These are phyloP conservation scores for Tyto alba DNA, from an alignment of 2,113 vertebrate species.

Conservation along the genomic window DNA sequence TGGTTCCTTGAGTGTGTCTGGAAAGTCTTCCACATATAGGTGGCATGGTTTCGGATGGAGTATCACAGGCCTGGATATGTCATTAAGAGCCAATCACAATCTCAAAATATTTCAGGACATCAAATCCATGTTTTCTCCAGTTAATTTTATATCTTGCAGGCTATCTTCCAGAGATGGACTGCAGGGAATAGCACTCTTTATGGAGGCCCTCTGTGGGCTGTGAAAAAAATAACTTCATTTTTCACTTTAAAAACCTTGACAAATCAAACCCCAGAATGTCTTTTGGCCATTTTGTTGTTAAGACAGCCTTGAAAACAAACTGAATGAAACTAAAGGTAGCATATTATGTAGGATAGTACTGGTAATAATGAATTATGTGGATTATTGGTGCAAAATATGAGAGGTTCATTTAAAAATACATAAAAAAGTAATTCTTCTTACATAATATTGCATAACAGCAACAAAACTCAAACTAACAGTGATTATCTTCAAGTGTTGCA, in stretches of 20 bases:
- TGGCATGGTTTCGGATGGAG: neutral
- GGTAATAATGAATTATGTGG: neutral
- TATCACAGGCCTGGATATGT: neutral
- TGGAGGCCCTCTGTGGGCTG: neutral
- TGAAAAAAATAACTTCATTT: neutral
- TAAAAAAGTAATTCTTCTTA: neutral
- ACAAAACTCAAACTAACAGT: neutral
- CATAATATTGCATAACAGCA: neutral
- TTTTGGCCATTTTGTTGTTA: neutral
- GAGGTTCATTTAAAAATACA: neutral
- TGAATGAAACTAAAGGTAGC: neutral
- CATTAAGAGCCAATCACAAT: neutral
- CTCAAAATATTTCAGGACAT: neutral
- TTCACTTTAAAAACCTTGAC: neutral
- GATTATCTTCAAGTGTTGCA: neutral
- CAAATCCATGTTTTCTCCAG: neutral
- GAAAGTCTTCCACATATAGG: neutral
- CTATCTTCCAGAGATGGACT: neutral
- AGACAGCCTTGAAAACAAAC: neutral
- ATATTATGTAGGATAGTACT: neutral
- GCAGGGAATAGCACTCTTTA: neutral
- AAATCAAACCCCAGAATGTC: neutral
- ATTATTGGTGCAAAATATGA: neutral
- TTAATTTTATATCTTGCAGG: neutral
- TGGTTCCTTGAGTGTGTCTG: neutral